Percentiles rank a stretch among this genome's conserved stretches.
These are phyloP conservation scores for Malacosoma neustria DNA, from an alignment of 2,888 invertebrate species.

Conservation along the genomic window DNA sequence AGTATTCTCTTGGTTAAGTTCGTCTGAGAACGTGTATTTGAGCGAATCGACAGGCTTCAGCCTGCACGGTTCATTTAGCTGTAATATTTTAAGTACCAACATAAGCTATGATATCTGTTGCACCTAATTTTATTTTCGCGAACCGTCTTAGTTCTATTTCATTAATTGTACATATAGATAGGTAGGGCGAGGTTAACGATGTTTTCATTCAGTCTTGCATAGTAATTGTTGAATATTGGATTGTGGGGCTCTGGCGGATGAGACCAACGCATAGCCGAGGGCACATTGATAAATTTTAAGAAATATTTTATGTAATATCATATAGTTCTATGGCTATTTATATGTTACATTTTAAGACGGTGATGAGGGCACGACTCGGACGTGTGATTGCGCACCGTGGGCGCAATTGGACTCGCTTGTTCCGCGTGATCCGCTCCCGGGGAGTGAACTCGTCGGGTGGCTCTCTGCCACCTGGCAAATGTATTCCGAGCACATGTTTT, in stretches of 20 bases:
- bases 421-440: neutral
- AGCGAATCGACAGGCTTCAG: conserved; percentile 64
- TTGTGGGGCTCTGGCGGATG: conserved; percentile 40
- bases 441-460: conserved; percentile 6
- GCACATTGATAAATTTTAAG: conserved; percentile 41
- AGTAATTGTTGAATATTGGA: conserved; percentile 57
- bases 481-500: conserved; percentile 42
- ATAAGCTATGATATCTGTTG: conserved; percentile 59
- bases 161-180: conserved; percentile 68
- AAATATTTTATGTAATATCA: conserved; percentile 42
- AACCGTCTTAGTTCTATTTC: conserved; percentile 62
- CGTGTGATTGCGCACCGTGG: conserved; percentile 13
- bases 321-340: conserved; percentile 51
- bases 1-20: conserved; percentile 65
- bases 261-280: conserved; percentile 54
- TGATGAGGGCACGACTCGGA: conserved; percentile 30
- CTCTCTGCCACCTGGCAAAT: conserved; percentile 29
- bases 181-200: conserved; percentile 59
- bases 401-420: neutral
- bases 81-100: conserved; percentile 57
- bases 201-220: conserved; percentile 48
- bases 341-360: conserved; percentile 38
- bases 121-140: conserved; percentile 61
- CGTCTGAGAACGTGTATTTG: conserved; percentile 63
- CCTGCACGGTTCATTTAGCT: conserved; percentile 61